A percentile compares a stretch with the other conserved stretches of the same genome.
phyloP scores from a whole-genome alignment of 2,113 vertebrate species.

The Zootoca vivipara region DNA sequence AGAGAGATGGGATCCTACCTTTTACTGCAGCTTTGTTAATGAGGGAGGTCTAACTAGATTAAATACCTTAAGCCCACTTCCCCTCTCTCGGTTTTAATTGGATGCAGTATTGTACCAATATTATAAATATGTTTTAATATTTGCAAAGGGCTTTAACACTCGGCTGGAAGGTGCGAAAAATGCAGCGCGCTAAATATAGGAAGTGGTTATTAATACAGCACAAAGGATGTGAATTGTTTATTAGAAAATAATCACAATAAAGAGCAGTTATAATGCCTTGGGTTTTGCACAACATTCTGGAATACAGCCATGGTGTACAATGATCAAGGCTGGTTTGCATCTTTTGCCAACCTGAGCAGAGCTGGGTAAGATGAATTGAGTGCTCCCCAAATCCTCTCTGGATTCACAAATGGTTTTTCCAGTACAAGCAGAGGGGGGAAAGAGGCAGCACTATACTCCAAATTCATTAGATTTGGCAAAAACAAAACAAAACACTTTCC shows the following conservation, averaged over 20 bases:
- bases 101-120: neutral
- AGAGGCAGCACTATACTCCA: no score
- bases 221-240: neutral
- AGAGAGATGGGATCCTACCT: neutral
- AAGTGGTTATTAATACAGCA: neutral
- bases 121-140: constrained; percentile 3
- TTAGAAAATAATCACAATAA: neutral
- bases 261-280: neutral
- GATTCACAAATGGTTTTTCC: neutral
- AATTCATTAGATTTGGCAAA: no score
- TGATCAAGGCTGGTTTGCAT: neutral
- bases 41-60: no score
- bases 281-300: neutral
- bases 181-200: neutral
- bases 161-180: constrained; percentile 1
- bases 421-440: no score
- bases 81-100: neutral
- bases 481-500: no score
- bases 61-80: neutral
- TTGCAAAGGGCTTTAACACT: neutral
- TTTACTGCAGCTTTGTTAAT: neutral
- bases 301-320: neutral
- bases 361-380: neutral
- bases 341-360: neutral
- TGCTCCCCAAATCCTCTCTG: neutral